Percentiles rank a stretch among this genome's conserved stretches.
These are phyloP conservation scores for Drosophila setosimentum DNA, from an alignment of 2,888 invertebrate genomes.

Conservation along the genomic window DNA sequence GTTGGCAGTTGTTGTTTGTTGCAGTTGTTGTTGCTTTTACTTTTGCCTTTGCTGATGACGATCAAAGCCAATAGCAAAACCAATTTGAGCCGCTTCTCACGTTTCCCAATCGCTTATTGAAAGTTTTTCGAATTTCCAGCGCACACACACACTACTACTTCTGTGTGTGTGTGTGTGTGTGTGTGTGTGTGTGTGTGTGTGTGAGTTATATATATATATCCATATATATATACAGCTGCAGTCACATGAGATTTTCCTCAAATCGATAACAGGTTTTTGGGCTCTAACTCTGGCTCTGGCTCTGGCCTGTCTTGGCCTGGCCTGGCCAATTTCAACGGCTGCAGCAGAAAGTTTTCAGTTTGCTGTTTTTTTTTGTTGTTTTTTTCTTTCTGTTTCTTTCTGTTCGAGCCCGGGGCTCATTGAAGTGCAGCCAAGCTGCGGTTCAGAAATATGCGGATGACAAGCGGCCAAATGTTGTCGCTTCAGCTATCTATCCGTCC, in stretches of 20 bases:
- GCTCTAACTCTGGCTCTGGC: slow-evolving; percentile 35
- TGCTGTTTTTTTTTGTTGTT: slow-evolving; percentile 27
- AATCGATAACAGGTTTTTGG: slow-evolving; percentile 74
- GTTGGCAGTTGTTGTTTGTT: background rate
- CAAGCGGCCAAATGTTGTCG: slow-evolving; percentile 51
- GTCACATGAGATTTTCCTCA: slow-evolving; percentile 65
- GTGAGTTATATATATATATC: slow-evolving; percentile 2
- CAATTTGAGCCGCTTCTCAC: slow-evolving; percentile 65
- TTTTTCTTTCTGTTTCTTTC: slow-evolving; percentile 7
- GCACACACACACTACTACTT: slow-evolving; percentile 12
- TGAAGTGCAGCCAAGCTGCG: slow-evolving; percentile 65
- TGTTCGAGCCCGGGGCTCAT: slow-evolving; percentile 39
- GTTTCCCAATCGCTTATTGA: slow-evolving; percentile 69
- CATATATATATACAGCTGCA: slow-evolving; percentile 18
- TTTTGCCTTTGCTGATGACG: slow-evolving; percentile 29
- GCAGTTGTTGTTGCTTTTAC: slow-evolving; percentile 7
- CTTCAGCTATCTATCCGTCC: background rate
- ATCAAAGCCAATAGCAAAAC: slow-evolving; percentile 64
- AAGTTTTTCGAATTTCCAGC: slow-evolving; percentile 68
- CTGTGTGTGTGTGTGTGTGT: background rate
- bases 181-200: slow-evolving; percentile 2
- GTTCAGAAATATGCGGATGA: slow-evolving; percentile 65
- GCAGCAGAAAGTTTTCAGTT: slow-evolving; percentile 63
- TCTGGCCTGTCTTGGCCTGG: slow-evolving; percentile 16
- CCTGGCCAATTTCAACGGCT: slow-evolving; percentile 66